Conservation (phyloP, 2,888 invertebrate species). For the Panopea generosa region DNA sequence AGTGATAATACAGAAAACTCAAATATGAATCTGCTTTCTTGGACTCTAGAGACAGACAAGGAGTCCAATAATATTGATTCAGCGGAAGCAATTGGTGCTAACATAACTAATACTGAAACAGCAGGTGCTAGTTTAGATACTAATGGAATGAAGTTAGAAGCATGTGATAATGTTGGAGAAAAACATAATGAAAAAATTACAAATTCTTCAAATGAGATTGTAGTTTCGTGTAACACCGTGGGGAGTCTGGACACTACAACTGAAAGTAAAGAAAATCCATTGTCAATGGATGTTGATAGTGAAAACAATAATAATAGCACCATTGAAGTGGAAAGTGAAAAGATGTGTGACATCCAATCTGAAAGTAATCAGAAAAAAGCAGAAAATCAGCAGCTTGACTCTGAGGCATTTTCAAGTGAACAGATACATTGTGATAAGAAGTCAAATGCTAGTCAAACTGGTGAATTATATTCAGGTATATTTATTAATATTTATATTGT, state of each 20-base stretch:
- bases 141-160: too few species aligned
- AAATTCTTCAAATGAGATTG: too few species aligned
- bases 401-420: too few species aligned
- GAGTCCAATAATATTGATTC: neutral
- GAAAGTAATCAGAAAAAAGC: too few species aligned
- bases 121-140: too few species aligned
- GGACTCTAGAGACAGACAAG: conserved; percentile 4
- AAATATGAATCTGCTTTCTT: conserved; percentile 1
- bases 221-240: too few species aligned
- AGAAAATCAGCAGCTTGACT: neutral
- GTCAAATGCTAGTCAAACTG: too few species aligned
- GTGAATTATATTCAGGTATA: too few species aligned
- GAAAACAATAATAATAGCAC: neutral
- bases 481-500: too few species aligned
- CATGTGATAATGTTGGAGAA: neutral
- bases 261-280: too few species aligned
- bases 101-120: neutral
- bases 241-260: too few species aligned
- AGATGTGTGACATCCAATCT: neutral
- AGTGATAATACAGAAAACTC: neutral
- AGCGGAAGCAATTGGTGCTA: neutral
- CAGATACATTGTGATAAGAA: too few species aligned
- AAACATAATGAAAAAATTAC: neutral
- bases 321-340: neutral
- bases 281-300: conserved; percentile 14